These are phyloP conservation scores for Ochotona princeps DNA, from an alignment of 2,113 vertebrate genomes.

Conservation along the genomic window DNA sequence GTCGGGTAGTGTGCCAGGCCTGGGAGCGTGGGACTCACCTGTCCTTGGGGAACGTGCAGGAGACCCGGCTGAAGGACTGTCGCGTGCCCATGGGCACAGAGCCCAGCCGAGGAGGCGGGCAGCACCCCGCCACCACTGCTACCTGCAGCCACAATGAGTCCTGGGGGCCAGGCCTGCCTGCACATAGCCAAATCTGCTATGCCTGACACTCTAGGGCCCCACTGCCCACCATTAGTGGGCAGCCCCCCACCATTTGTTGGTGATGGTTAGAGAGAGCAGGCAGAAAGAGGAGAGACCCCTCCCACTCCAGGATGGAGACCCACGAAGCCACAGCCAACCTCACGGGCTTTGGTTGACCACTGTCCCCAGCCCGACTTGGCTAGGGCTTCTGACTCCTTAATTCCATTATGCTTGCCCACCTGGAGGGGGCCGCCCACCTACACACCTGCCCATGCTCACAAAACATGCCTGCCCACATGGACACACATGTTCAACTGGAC, in stretches of 20 bases:
- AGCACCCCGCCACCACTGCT: too few relatives aligned
- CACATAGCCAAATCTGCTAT: too few relatives aligned
- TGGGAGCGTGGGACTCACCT: too few relatives aligned
- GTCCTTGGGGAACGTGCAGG: too few relatives aligned
- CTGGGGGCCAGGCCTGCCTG: neutral
- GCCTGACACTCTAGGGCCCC: too few relatives aligned
- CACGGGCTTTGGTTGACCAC: too few relatives aligned
- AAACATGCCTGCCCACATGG: neutral
- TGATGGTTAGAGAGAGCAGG: too few relatives aligned
- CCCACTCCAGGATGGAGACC: neutral
- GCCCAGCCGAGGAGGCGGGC: neutral
- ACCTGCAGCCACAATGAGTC: neutral
- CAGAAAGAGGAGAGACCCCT: neutral
- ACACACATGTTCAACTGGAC: neutral
- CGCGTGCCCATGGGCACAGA: too few relatives aligned
- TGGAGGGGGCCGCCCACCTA: neutral
- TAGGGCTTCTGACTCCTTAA: neutral
- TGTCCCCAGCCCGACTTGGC: rapidly evolving
- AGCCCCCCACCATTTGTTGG: neutral
- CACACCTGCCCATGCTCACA: neutral
- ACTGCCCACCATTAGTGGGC: rapidly evolving
- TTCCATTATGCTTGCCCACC: neutral
- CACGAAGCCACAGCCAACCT: rapidly evolving
- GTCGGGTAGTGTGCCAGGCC: neutral
- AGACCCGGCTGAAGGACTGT: too few relatives aligned